A percentile compares a stretch with the other conserved stretches of the same genome.
Evolutionary conservation across 2,113 vertebrate genomes (phyloP).

Genomic region (Athene cunicularia): DNA sequence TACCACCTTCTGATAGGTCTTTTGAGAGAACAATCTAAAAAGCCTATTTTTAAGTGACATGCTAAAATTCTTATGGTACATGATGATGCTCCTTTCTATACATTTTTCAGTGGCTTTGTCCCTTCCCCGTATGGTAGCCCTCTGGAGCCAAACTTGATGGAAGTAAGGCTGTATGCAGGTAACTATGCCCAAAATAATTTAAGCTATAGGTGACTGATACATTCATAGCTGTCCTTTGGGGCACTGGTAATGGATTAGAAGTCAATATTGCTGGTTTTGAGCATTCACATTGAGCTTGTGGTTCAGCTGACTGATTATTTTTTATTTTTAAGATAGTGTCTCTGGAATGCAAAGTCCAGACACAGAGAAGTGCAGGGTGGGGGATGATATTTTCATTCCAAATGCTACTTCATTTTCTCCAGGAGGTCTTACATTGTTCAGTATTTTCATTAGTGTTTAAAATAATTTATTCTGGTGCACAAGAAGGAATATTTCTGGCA

Average conservation of each 20-base stretch:
- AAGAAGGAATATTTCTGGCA: neutral
- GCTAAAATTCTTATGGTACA: neutral
- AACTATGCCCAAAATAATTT: neutral
- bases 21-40: neutral
- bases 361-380: neutral
- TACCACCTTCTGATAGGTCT: neutral
- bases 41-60: neutral
- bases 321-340: neutral
- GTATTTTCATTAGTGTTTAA: neutral
- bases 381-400: neutral
- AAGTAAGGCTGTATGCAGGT: neutral
- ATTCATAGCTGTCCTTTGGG: neutral
- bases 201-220: neutral
- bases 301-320: neutral
- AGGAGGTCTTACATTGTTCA: neutral
- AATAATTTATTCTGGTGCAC: neutral
- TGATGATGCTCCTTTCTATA: neutral
- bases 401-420: neutral
- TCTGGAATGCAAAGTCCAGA: neutral
- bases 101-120: neutral
- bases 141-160: neutral
- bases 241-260: neutral
- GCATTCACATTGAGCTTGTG: neutral
- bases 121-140: neutral
- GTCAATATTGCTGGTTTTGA: neutral